Conservation (phyloP, 2,888 invertebrate genomes). For the Hirtodrosophila trivittata region DNA sequence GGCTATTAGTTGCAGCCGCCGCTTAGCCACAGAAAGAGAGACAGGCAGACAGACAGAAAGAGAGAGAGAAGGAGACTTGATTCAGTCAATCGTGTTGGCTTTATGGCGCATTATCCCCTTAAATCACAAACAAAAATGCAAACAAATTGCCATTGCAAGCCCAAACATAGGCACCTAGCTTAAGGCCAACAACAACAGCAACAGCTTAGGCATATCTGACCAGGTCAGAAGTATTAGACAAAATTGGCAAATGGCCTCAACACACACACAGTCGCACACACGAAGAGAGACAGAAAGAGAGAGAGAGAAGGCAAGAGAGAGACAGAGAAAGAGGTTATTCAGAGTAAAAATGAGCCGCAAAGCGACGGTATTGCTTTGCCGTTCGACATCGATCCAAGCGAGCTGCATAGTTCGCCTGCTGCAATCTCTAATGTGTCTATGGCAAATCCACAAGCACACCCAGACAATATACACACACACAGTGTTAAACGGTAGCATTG, state of each 20-base stretch:
- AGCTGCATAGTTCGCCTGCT: background rate
- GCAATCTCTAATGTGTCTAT: slow-evolving; percentile 30
- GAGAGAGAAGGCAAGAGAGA: too few species aligned
- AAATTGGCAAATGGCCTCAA: slow-evolving; percentile 66
- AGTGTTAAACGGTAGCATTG: slow-evolving; percentile 18
- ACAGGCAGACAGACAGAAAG: too few species aligned
- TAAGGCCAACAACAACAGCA: slow-evolving; percentile 33
- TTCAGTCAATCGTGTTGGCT: slow-evolving; percentile 75
- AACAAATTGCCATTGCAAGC: slow-evolving; percentile 74
- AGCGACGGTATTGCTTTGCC: slow-evolving; percentile 29
- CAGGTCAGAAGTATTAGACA: slow-evolving; percentile 14
- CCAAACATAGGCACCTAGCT: slow-evolving; percentile 35
- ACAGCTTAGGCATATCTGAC: slow-evolving; percentile 5
- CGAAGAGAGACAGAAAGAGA: background rate
- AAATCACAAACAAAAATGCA: slow-evolving; percentile 81
- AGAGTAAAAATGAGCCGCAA: slow-evolving; percentile 15
- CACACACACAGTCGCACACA: slow-evolving; percentile 15
- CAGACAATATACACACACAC: too few species aligned
- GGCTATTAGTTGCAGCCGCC: slow-evolving; percentile 60
- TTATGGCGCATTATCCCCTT: slow-evolving; percentile 81
- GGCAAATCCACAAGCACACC: slow-evolving; percentile 23
- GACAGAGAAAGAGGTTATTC: slow-evolving; percentile 7
- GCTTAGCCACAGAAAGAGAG: slow-evolving; percentile 6
- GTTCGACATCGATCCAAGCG: slow-evolving; percentile 27
- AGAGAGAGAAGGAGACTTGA: background rate